Base-by-base conservation (phyloP, 23 tunicate genomes). In the Halocynthia roretzi region DNA sequence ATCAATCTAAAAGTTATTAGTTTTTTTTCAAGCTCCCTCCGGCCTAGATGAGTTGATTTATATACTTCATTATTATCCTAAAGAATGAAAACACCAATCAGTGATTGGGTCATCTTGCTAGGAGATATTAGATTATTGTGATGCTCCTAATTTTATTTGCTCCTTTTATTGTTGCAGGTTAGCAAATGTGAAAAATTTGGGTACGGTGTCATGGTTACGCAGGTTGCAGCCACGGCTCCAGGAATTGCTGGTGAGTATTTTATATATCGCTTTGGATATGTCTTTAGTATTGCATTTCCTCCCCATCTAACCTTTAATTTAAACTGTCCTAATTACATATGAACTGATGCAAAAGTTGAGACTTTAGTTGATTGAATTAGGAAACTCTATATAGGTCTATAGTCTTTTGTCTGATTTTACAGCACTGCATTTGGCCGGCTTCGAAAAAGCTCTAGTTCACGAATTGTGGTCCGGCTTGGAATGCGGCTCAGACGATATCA, bases 151-250 rank as follows among this genome's bases (percentile, higher is more conserved):
- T 58, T 58, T 58, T 58, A 58, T 58, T 15, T 0, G 55, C 52
- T 71, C 67, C 8, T 70, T 71, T 71, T 71, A 31, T 54, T 49
- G 22, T 68, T 56, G 17, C 57, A 89, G 96, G 96, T 89, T 8
- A 91, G 97, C 87, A 91, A 83, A 82, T 91, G 97, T 76, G 97
- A 91, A 52, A 91, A 91, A 81, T 91, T 91, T 60, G 97, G 97
- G 7, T 91, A 91, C 54, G 97, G 97, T 14, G 87, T 91, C 10
- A 91, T 91, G 97, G 97, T 86, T 50, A 91, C 97, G 8, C 97
- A 91, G 60, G 81, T 91, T 9, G 91, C 97, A 62, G 77, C 97
- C 8, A 91, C 91, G 5, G 81, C 97, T 56, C 84, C 97, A 19
- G 97, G 97, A 65, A 91, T 82, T 57, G 67, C 75, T 57, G 97